Evolutionary conservation across 2,113 vertebrate genomes (phyloP), one percentile per base, ranked within the genome.

Genomic region (Ameiurus melas): DNA sequence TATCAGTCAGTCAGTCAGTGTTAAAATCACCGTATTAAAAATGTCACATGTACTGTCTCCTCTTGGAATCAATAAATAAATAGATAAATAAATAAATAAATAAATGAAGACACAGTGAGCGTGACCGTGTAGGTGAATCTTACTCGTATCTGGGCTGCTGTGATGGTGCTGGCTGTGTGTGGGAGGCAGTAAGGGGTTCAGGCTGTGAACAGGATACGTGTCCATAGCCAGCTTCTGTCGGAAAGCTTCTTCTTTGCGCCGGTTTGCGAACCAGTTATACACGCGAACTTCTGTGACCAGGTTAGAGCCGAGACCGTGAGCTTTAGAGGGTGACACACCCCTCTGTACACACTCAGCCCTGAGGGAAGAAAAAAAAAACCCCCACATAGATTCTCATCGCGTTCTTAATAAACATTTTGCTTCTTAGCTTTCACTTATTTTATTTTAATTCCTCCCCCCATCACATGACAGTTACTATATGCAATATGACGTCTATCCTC

Each of bases 211-310:
- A 0, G 95, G 95, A 89, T 98, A 99, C 86, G 98, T 95, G 0
- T 99, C 98, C 98, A 99, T 97, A 83, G 98, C 98, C 93, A 99
- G 88, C 90, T 99, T 99, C 94, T 99, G 98, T 64, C 98, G 95
- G 94, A 99, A 99, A 0, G 98, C 98, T 91, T 99, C 98, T 91
- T 99, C 98, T 93, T 99, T 99, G 85, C 98, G 96, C 53, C 98
- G 96, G 95, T 99, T 99, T 85, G 98, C 98, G 0, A 99, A 99
- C 98, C 98, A 99, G 94, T 99, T 99, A 93, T 99, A 99, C 93
- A 99, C 98, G 0, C 98, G 97, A 27, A 99, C 98, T 91, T 99
- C 98, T 0, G 98, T 99, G 89, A 99, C 98, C 94, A 99, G 95
- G 92, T 99, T 99, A 84, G 98, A 99, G 90, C 98, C 98, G n/a